phyloP scores from a whole-genome alignment of 2,113 vertebrate genomes.

The Tautogolabrus adspersus region DNA sequence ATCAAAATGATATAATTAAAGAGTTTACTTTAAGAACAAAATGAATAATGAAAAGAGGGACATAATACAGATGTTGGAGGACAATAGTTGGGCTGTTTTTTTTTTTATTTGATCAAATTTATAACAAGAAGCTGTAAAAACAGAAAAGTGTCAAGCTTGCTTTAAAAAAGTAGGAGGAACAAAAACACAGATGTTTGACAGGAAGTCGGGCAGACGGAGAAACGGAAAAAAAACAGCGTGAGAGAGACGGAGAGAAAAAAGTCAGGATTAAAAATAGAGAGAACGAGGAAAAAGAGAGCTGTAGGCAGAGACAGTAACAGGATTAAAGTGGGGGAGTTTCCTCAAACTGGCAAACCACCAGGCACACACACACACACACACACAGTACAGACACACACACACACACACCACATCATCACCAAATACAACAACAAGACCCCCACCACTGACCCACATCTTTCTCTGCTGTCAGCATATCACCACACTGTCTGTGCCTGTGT shows the following conservation, averaged over 20 bases:
- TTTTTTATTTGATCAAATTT: neutral
- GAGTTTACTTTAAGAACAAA: too few relatives aligned
- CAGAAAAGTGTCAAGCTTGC: neutral
- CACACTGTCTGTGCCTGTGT: constrained; percentile 2
- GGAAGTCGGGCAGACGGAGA: neutral
- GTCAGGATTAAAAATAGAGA: constrained; percentile 13
- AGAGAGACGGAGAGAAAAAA: neutral
- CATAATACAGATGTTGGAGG: neutral
- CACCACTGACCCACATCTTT: constrained; percentile 70
- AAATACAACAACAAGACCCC: constrained; percentile 52
- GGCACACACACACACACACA: constrained; percentile 28
- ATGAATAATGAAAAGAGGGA: neutral
- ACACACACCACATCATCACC: constrained; percentile 21
- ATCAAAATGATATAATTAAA: too few relatives aligned
- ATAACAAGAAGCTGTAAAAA: neutral
- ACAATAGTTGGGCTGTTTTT: neutral
- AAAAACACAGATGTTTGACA: neutral
- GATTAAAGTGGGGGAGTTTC: constrained; percentile 63
- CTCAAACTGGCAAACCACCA: constrained; percentile 64
- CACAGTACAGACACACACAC: neutral
- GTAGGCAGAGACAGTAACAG: constrained; percentile 43
- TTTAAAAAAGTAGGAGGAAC: neutral
- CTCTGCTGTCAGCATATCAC: constrained; percentile 52
- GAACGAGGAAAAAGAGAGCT: constrained; percentile 20
- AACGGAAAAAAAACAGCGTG: neutral